These are phyloP conservation scores for Oxytorus armatus DNA, from an alignment of 2,888 invertebrate genomes.

Conservation along the genomic window DNA sequence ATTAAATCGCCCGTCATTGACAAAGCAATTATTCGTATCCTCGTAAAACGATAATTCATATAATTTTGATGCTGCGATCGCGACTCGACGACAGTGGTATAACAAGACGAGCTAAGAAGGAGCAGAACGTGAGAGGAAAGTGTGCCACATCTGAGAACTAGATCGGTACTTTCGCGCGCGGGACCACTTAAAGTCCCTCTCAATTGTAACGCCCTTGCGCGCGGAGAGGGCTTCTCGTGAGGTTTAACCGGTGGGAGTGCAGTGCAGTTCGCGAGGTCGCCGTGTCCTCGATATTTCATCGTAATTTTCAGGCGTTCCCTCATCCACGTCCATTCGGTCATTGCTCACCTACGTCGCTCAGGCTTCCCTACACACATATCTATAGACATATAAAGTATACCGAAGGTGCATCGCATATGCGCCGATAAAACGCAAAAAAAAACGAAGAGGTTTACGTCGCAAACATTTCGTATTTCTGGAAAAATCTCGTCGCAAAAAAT, in stretches of 20 bases:
- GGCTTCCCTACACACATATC: constrained; percentile 17
- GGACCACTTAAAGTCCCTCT: constrained; percentile 47
- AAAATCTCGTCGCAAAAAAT: constrained; percentile 62
- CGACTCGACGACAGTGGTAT: constrained; percentile 42
- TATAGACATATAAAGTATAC: constrained; percentile 14
- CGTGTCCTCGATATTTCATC: constrained; percentile 64
- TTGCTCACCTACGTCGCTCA: background rate
- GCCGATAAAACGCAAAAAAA: constrained; percentile 38
- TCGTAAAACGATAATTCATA: constrained; percentile 62
- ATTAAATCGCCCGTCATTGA: constrained; percentile 59
- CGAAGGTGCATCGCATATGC: constrained; percentile 16
- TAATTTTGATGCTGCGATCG: constrained; percentile 49
- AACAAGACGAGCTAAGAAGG: constrained; percentile 14
- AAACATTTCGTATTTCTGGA: constrained; percentile 10
- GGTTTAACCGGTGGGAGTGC: constrained; percentile 41
- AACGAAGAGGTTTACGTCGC: constrained; percentile 21
- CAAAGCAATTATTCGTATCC: constrained; percentile 55
- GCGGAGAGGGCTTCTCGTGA: constrained; percentile 50
- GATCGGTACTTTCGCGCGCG: constrained; percentile 47
- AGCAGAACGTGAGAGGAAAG: constrained; percentile 30
- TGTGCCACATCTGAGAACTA: constrained; percentile 64
- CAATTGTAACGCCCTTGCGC: constrained; percentile 59
- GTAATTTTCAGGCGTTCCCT: constrained; percentile 66
- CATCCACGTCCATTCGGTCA: constrained; percentile 58
- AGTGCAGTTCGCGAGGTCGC: constrained; percentile 59